Evolutionary conservation across 2,888 invertebrate genomes (phyloP), one percentile per base, ranked within the genome.

Genomic region (Polymixis lichenea): DNA sequence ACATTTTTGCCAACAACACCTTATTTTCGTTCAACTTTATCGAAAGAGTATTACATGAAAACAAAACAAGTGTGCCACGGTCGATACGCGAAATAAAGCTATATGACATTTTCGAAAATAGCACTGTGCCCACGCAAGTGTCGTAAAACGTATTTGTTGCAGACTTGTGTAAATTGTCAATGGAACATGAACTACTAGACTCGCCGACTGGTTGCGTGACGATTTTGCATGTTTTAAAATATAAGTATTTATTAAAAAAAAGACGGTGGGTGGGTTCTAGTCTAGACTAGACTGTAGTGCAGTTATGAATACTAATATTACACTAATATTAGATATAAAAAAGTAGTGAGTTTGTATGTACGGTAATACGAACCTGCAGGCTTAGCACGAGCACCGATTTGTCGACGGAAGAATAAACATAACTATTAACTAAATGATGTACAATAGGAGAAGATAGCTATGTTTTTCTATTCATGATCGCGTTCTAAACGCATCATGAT

Each of bases 31-130:
- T 32, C n/a, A 75, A 75, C 7, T 15, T 43, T 65, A 68, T 84
- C 75, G n/a, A 72, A 67, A 65, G 67, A 25, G 13, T 62, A 73
- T 51, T 56, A 53, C 72, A 73, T 74, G 49, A 67, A 77, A 76
- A 73, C 72, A 80, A 75, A 43, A 78, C 17, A 89, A 87, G 83
- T 90, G 78, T 86, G 90, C 82, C 90, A 89, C 79, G 90, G 90
- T 84, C 89, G 80, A 75, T 77, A 76, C 75, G 76, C 78, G 73
- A 85, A 87, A 80, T 86, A 79, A 81, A 80, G 74, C 79, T 80
- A 77, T 78, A 82, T 89, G 89, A 88, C 87, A 88, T 87, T 89
- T 87, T 84, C 85, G 53, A 72, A 85, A 89, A 87, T 87, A 86
- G 56, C 76, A 67, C 51, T 56, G 72, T 82, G 28, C 88, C 87